These are phyloP conservation scores for Rotaria magnacalcarata DNA, from an alignment of 2,888 invertebrate genomes.

Conservation along the genomic window DNA sequence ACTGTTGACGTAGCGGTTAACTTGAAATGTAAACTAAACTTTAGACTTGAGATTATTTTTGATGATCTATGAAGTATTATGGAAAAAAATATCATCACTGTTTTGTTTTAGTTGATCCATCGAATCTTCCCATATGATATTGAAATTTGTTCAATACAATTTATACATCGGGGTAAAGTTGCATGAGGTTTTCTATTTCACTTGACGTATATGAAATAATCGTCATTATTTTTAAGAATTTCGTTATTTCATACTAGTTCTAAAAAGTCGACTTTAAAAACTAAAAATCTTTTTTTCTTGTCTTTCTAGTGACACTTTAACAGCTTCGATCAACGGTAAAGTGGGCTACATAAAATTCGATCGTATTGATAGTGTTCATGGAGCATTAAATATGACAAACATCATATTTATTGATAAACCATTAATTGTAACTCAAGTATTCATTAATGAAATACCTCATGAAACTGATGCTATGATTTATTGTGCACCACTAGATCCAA, in stretches of 20 bases:
- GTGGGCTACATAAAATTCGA: slow-evolving; percentile 94
- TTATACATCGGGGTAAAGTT: not conserved
- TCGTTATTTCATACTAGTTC: too few species aligned
- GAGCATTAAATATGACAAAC: slow-evolving; percentile 96
- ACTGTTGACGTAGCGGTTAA: too few species aligned
- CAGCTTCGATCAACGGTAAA: slow-evolving; percentile 69
- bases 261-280: too few species aligned
- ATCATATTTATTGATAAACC: slow-evolving; percentile 97
- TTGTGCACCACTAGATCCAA: slow-evolving; percentile 80
- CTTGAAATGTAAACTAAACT: not conserved
- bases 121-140: not conserved
- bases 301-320: slow-evolving; percentile 29
- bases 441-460: slow-evolving; percentile 71
- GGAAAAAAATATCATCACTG: not conserved
- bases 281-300: too few species aligned
- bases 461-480: slow-evolving; percentile 87
- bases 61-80: too few species aligned
- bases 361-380: slow-evolving; percentile 77
- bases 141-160: not conserved
- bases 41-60: too few species aligned
- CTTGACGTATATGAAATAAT: too few species aligned
- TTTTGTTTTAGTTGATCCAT: too few species aligned
- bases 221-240: too few species aligned
- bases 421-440: slow-evolving; percentile 84
- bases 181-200: not conserved